A percentile compares a stretch with the other conserved stretches of the same genome.
Evolutionary conservation across 2,888 invertebrate species (phyloP).

Genomic region (Drosophila ezoana): DNA sequence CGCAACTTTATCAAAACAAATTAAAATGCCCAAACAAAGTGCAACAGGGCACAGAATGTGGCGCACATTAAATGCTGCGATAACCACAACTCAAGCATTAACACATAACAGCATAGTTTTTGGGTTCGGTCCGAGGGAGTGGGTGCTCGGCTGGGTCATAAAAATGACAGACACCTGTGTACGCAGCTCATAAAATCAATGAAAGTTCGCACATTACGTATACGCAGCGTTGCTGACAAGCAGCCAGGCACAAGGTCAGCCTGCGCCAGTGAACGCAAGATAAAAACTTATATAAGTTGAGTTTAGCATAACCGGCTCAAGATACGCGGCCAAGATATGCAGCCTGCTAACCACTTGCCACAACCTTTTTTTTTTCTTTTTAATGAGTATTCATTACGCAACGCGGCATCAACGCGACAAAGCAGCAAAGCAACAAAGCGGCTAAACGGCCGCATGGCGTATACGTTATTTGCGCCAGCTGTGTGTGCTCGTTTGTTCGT

Average conservation of each 20-base stretch:
- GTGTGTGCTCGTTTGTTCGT: background rate
- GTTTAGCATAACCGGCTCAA: constrained; percentile 31
- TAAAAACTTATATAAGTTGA: constrained; percentile 32
- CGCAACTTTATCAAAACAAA: constrained; percentile 45
- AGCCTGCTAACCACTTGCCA: constrained; percentile 3
- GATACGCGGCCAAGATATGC: constrained; percentile 15
- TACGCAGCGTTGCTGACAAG: constrained; percentile 24
- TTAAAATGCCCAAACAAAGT: constrained; percentile 29
- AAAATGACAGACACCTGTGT: constrained; percentile 46
- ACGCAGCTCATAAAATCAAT: constrained; percentile 46
- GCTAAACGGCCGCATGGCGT: constrained; percentile 28
- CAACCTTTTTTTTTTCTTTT: background rate
- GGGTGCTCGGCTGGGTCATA: constrained; percentile 4
- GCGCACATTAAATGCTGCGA: constrained; percentile 24
- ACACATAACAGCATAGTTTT: constrained; percentile 33
- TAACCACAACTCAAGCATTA: constrained; percentile 39
- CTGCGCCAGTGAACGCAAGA: constrained; percentile 1
- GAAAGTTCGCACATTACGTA: constrained; percentile 49
- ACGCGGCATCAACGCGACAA: constrained; percentile 18
- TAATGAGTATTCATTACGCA: constrained; percentile 71
- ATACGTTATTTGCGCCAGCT: constrained; percentile 1
- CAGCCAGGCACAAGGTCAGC: constrained; percentile 41
- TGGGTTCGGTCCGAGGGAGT: background rate
- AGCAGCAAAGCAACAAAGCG: constrained; percentile 39
- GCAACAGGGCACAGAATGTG: constrained; percentile 11